Evolutionary conservation across 2,888 invertebrate genomes (phyloP).

Genomic region (Crossocerus cetratus): DNA sequence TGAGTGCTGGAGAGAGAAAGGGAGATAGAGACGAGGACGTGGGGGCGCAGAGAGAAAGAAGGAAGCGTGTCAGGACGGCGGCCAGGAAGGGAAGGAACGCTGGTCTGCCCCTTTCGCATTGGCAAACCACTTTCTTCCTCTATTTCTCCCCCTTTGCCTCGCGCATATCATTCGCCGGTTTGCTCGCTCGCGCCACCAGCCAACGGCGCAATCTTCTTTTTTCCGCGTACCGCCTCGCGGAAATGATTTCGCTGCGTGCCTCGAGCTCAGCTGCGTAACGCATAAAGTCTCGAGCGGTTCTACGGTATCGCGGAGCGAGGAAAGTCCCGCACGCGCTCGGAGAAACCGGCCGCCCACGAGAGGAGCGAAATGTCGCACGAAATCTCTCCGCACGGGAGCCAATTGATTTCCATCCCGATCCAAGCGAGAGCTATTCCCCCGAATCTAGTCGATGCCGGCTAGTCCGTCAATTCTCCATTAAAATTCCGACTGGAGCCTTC

Average conservation of each 20-base stretch:
- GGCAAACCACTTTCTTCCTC: slow-evolving; percentile 14
- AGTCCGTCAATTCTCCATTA: no score
- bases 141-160: slow-evolving; percentile 3
- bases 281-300: slow-evolving; percentile 26
- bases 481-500: no score
- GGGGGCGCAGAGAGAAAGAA: slow-evolving; percentile 11
- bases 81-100: slow-evolving; percentile 50
- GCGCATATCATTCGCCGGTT: not conserved
- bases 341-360: no score
- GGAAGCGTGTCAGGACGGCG: slow-evolving; percentile 26
- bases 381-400: no score
- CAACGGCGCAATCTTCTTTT: not conserved
- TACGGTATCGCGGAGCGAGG: slow-evolving; percentile 46
- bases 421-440: no score
- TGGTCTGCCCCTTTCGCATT: slow-evolving; percentile 40
- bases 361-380: no score
- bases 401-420: no score
- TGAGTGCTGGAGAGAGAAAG: no score
- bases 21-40: no score
- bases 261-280: slow-evolving; percentile 29
- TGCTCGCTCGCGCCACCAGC: not conserved
- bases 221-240: slow-evolving; percentile 42
- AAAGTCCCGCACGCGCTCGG: slow-evolving; percentile 14
- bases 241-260: slow-evolving; percentile 53
- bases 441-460: no score